phyloP scores from a whole-genome alignment of 2,888 invertebrate species.

The Drosophila kuntzei region DNA sequence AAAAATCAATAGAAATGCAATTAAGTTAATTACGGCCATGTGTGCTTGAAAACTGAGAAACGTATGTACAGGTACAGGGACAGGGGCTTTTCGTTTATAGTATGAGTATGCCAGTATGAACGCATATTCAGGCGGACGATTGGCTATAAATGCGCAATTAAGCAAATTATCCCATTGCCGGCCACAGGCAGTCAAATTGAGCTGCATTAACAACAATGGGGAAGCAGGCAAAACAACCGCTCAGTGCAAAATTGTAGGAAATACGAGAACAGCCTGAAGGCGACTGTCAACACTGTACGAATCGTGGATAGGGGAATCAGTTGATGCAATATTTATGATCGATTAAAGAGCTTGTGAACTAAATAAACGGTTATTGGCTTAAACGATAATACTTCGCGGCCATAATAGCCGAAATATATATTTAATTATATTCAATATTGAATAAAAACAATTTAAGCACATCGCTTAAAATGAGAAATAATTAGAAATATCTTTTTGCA shows the following conservation, averaged over 20 bases:
- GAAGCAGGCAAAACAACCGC: slow-evolving; percentile 31
- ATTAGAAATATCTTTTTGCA: neutral
- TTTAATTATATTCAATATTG: slow-evolving; percentile 2
- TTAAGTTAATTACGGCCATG: slow-evolving; percentile 68
- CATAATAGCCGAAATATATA: neutral
- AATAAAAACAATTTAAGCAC: neutral
- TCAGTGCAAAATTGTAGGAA: slow-evolving; percentile 29
- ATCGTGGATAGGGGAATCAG: neutral
- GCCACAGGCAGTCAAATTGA: slow-evolving; percentile 31
- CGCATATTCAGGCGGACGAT: slow-evolving; percentile 40
- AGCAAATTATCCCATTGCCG: slow-evolving; percentile 66
- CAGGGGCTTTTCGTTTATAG: neutral
- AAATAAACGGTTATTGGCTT: neutral
- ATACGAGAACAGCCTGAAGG: neutral
- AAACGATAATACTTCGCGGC: neutral
- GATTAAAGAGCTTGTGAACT: slow-evolving; percentile 7
- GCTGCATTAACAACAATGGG: slow-evolving; percentile 4
- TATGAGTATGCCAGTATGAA: neutral
- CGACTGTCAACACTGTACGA: slow-evolving; percentile 21
- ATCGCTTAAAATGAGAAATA: slow-evolving; percentile 1
- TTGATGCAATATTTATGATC: slow-evolving; percentile 10
- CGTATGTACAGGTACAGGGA: neutral
- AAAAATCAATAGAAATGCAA: slow-evolving; percentile 74
- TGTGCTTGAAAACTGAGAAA: slow-evolving; percentile 41
- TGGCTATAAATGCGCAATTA: slow-evolving; percentile 77